Evolutionary conservation across 1,140 invertebrate genomes (phyloP).

Genomic region (Scaptomyza pallida): DNA sequence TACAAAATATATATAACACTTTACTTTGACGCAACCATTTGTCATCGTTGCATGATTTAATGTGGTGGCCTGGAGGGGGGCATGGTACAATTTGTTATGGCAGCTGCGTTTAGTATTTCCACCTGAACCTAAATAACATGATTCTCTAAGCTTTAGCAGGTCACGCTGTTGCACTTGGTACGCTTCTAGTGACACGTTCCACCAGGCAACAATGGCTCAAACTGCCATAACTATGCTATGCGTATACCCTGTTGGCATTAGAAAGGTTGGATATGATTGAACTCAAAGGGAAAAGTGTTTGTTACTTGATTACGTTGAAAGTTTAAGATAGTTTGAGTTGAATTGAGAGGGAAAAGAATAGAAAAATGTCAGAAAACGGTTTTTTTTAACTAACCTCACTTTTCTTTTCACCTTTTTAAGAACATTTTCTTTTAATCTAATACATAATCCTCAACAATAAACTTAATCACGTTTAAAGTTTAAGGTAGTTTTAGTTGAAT

Average conservation of each 20-base stretch:
- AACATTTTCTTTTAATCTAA: too few relatives aligned
- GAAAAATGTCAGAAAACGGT: too few relatives aligned
- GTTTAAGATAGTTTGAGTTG: too few relatives aligned
- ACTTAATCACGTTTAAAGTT: too few relatives aligned
- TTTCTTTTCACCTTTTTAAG: too few relatives aligned
- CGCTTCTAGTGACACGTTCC: conserved; percentile 31
- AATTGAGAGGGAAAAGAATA: too few relatives aligned
- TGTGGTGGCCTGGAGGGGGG: neutral
- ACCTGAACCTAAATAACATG: neutral
- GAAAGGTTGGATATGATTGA: neutral
- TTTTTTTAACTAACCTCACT: too few relatives aligned
- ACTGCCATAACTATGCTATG: too few relatives aligned
- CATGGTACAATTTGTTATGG: conserved; percentile 31
- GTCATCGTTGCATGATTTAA: conserved; percentile 7
- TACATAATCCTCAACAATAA: too few relatives aligned
- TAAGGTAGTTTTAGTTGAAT: too few relatives aligned
- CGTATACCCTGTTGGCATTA: neutral
- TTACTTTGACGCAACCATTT: conserved; percentile 28
- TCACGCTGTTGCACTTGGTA: conserved; percentile 48
- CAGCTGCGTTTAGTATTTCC: conserved; percentile 17
- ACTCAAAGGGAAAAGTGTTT: too few relatives aligned
- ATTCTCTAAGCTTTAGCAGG: conserved; percentile 4
- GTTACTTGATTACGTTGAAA: too few relatives aligned
- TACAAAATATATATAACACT: conserved; percentile 35
- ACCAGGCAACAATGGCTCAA: neutral